Evolutionary conservation across 1,140 invertebrate genomes (phyloP).

Genomic region (Caenorhabditis brenneri): DNA sequence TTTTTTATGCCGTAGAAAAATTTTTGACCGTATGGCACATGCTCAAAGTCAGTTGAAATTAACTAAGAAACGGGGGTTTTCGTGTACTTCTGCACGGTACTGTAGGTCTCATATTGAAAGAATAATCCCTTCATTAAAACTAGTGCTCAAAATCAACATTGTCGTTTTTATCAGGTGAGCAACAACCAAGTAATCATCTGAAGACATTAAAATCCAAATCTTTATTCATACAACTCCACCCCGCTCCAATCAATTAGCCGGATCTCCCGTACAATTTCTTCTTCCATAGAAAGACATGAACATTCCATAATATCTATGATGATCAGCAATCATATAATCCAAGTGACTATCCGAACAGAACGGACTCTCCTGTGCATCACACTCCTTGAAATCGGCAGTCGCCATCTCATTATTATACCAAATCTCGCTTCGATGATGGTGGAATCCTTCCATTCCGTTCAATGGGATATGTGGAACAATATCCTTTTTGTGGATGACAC

Average conservation of each 20-base stretch:
- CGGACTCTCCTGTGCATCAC: constrained; percentile 24
- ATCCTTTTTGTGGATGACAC: constrained; percentile 44
- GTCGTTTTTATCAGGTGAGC: too few species aligned
- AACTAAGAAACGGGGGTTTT: too few species aligned
- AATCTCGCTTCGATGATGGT: constrained; percentile 47
- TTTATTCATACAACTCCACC: too few species aligned
- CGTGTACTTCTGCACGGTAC: too few species aligned
- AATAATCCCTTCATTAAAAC: too few species aligned
- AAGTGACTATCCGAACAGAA: constrained; percentile 25
- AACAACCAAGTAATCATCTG: too few species aligned
- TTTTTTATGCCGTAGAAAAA: too few species aligned
- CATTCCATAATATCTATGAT: constrained; percentile 24
- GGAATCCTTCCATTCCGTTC: constrained; percentile 13
- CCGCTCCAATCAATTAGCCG: constrained; percentile 20
- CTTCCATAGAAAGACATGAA: background rate
- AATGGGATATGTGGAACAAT: constrained; percentile 38
- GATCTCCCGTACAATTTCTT: constrained; percentile 11
- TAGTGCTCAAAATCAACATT: too few species aligned
- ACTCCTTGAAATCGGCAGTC: background rate
- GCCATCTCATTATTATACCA: constrained; percentile 52
- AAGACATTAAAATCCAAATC: too few species aligned
- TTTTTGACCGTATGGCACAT: too few species aligned
- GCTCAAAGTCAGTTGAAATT: too few species aligned
- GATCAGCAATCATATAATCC: background rate
- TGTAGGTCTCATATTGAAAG: too few species aligned